These are phyloP conservation scores for Oreochromis niloticus DNA, from an alignment of 2,113 vertebrate genomes.

Conservation along the genomic window DNA sequence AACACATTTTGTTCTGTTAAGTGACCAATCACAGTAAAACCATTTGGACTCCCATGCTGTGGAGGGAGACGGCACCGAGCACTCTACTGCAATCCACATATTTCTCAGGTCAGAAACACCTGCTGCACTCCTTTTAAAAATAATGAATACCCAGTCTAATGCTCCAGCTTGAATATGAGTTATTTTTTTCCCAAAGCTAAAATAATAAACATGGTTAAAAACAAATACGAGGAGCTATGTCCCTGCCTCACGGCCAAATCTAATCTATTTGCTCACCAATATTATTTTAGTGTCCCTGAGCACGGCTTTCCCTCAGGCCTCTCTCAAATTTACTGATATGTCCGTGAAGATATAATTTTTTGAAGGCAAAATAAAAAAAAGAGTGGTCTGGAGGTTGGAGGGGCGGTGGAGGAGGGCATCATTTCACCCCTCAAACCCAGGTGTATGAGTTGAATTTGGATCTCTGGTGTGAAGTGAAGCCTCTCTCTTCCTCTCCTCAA, in stretches of 20 bases:
- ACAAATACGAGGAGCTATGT: not conserved
- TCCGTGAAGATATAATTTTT: not conserved
- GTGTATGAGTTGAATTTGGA: not conserved
- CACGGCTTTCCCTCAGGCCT: not conserved
- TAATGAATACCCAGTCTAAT: not conserved
- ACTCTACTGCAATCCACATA: not conserved
- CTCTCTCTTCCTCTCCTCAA: not conserved
- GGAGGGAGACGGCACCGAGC: not conserved
- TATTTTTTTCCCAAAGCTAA: not conserved
- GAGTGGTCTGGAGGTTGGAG: not conserved
- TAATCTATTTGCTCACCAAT: not conserved
- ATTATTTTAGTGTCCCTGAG: not conserved
- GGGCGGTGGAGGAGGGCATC: not conserved
- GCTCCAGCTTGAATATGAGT: not conserved
- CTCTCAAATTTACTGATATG: not conserved
- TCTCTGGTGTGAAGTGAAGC: not conserved
- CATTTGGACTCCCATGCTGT: not conserved
- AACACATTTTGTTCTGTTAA: not conserved
- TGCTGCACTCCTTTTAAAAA: not conserved
- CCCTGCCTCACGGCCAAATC: not conserved
- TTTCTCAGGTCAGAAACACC: not conserved
- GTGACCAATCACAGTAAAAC: not conserved
- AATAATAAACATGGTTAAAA: not conserved
- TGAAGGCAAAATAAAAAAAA: accelerated
- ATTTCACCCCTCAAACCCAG: not conserved